Evolutionary conservation across 1,140 invertebrate genomes (phyloP).

Genomic region (Drosophila asahinai): DNA sequence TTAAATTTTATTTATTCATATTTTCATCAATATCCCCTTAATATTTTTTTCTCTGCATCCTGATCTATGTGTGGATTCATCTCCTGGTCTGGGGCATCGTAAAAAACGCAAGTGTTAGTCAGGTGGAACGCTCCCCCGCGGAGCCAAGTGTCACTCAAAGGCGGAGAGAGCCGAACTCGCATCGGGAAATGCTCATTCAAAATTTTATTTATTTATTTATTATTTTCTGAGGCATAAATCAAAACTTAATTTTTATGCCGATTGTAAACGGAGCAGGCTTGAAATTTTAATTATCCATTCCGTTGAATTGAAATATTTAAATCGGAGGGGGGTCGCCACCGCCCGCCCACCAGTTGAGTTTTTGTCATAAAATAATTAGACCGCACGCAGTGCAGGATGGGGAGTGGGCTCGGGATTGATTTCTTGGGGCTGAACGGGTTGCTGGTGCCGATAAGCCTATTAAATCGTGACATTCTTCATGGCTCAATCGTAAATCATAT

Average conservation of each 20-base stretch:
- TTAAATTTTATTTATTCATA: background rate
- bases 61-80: constrained; percentile 19
- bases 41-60: constrained; percentile 6
- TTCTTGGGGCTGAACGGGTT: constrained; percentile 33
- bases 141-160: constrained; percentile 60
- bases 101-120: constrained; percentile 70
- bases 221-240: constrained; percentile 35
- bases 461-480: constrained; percentile 82
- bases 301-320: constrained; percentile 50
- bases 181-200: constrained; percentile 9
- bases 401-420: constrained; percentile 14
- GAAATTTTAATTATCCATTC: constrained; percentile 74
- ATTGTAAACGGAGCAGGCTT: too few relatives aligned
- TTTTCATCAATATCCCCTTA: too few relatives aligned
- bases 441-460: constrained; percentile 76
- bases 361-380: constrained; percentile 81
- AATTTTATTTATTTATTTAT: constrained; percentile 43
- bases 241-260: constrained; percentile 37
- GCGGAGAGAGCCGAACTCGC: background rate
- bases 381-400: constrained; percentile 68
- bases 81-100: constrained; percentile 19
- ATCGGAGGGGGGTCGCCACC: constrained; percentile 3
- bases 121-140: constrained; percentile 31
- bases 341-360: constrained; percentile 41
- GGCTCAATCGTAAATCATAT: constrained; percentile 82